A percentile compares a stretch with the other conserved stretches of the same genome.
Evolutionary conservation across 2,888 invertebrate genomes (phyloP).

Genomic region (Andrena dorsata): DNA sequence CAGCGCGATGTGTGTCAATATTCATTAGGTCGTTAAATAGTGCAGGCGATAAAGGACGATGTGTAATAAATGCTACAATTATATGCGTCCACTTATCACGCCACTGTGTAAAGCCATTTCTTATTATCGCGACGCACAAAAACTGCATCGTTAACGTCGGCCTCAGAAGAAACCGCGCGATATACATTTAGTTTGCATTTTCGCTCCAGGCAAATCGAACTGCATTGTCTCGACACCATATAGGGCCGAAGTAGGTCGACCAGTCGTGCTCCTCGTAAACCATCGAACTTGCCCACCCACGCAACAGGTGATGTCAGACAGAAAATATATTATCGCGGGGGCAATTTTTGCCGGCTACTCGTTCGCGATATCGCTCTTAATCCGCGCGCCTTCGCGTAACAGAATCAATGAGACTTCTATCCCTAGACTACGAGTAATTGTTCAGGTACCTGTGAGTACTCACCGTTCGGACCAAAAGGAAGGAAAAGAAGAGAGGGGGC

Average conservation of each 20-base stretch:
- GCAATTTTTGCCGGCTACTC: neutral
- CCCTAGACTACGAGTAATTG: constrained; percentile 15
- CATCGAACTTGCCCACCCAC: constrained; percentile 65
- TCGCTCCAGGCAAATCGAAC: constrained; percentile 2
- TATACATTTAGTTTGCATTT: neutral
- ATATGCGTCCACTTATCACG: neutral
- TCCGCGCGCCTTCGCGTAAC: neutral
- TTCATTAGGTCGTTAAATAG: neutral
- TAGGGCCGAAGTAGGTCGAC: constrained; percentile 58
- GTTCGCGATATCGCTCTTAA: too few species aligned
- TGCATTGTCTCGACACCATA: constrained; percentile 11
- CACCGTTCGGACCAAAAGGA: constrained; percentile 23
- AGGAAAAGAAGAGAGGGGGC: neutral
- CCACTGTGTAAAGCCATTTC: neutral
- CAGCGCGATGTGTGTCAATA: neutral
- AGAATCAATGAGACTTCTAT: neutral
- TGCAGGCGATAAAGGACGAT: neutral
- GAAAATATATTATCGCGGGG: neutral
- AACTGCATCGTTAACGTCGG: neutral
- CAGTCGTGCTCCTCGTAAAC: constrained; percentile 46
- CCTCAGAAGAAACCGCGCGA: neutral
- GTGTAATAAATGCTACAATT: constrained; percentile 1
- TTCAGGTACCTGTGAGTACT: constrained; percentile 15
- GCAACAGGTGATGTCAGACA: constrained; percentile 66
- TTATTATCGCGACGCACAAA: neutral